Conservation (phyloP, 2,113 vertebrate genomes). For the Delphinus delphis region DNA sequence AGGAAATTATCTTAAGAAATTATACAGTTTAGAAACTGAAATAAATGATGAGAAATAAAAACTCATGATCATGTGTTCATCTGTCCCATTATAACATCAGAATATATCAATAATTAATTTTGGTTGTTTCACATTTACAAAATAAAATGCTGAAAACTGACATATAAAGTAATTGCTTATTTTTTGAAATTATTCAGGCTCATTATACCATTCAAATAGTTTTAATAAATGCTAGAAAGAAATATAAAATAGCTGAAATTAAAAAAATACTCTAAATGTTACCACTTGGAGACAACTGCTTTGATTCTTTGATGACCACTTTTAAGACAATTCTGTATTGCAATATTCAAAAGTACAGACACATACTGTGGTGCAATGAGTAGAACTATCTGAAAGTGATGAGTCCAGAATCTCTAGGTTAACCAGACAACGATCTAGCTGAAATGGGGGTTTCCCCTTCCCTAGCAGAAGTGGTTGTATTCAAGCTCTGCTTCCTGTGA, state of each 20-base stretch:
- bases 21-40: neutral
- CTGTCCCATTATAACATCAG: neutral
- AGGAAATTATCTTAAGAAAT: constrained; percentile 11
- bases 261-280: neutral
- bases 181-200: neutral
- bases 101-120: neutral
- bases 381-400: neutral
- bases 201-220: neutral
- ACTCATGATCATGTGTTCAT: neutral
- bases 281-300: neutral
- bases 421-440: neutral
- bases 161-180: neutral
- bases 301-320: neutral
- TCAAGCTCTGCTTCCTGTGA: neutral
- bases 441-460: neutral
- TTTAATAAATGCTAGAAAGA: neutral
- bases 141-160: constrained; percentile 30
- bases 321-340: neutral
- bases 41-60: neutral
- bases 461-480: neutral
- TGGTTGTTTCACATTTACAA: neutral
- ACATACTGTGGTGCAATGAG: neutral
- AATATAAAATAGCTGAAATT: constrained; percentile 5
- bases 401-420: neutral
- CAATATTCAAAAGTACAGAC: neutral